Evolutionary conservation across 2,797 vertebrate genomes (phyloP), one percentile per base, ranked within the genome.

Genomic region (Pseudochaenichthys georgianus): DNA sequence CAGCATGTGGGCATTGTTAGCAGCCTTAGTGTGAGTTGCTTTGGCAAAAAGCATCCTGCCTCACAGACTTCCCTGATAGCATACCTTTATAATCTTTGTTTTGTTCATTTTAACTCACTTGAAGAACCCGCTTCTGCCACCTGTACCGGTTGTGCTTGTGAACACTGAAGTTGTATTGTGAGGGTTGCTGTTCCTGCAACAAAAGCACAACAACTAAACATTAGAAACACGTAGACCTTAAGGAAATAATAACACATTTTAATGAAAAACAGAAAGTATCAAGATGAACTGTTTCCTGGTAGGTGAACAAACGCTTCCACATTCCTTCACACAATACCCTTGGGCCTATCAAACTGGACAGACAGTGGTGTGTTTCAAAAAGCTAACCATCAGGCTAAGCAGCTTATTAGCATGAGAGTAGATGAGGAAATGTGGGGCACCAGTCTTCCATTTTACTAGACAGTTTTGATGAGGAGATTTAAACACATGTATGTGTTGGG

Each of bases 111-210:
- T 2, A 13, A 59, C 78, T 89, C 87, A 95, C 94, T 96, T 96
- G 94, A 60, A 96, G 77, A 71, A 96, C 92, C 0, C 94, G 67
- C 70, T 98, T 96, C 92, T 96, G 95, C 94, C 95, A 95, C 48
- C 95, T 90, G 77, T 94, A 96, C 50, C 88, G 93, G 54, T 85
- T 85, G 45, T 93, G 90, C 86, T 96, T 96, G 80, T 95, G 93
- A 61, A 96, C 93, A 7, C 94, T 94, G 80, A 96, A 96, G 88
- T 96, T 96, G 87, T 95, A 94, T 38, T 93, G 94, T 0, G 82
- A 74, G 0, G 73, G 67, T 5, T 81, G 73, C 5, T 87, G 71
- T 58, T 94, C 92, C 91, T 95, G 86, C 0, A 88, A 82, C 11
- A 54, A 13, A 15, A 79, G 11, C 0, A 9, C 5, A 58, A 42